Evolutionary conservation across 2,888 invertebrate genomes (phyloP), one percentile per base, ranked within the genome.

Genomic region (Mythimna albipuncta): DNA sequence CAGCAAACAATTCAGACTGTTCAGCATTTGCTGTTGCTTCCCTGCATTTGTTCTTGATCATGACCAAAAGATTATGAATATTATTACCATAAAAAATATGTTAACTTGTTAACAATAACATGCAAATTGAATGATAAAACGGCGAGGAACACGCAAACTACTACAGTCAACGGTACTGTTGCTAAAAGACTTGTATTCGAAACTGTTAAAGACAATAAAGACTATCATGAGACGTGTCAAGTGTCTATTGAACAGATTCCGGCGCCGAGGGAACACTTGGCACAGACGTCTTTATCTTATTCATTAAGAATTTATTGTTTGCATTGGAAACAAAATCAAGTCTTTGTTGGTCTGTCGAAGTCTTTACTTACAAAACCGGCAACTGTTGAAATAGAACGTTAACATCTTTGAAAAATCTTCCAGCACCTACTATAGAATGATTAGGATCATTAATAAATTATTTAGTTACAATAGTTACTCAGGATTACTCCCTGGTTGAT

Each of bases 221-320:
- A 77, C 68, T 57, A 81, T 54, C 59, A 59, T 74, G 26, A 54
- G 41, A 19, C 50, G 50, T 65, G 76, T 81, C 77, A 69, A 81
- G 61, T 77, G 64, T 77, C 79, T 72, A 52, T 78, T 77, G 57
- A 70, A 68, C 73, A 67, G 69, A 62, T 57, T 72, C 77, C 81
- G 57, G 64, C 61, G 58, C 54, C 55, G 41, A 58, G 13, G 57
- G 47, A 77, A 81, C 61, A 65, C 55, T 82, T 52, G 73, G 7
- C 6, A 16, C 44, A 52, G 44, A 65, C 21, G 72, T 72, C 64
- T 68, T 50, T 65, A 64, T 78, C 32, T 69, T 69, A 77, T 69
- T 69, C 64, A 65, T 77, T 38, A 64, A 57, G n/a, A 50, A 52
- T 19, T 11, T 54, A 54, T 63, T 77, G 47, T 66, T 66, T 58